A percentile compares a stretch with the other conserved stretches of the same genome.
These are phyloP conservation scores for Liolophura sinensis DNA, from an alignment of 1,140 invertebrate genomes.

Conservation along the genomic window DNA sequence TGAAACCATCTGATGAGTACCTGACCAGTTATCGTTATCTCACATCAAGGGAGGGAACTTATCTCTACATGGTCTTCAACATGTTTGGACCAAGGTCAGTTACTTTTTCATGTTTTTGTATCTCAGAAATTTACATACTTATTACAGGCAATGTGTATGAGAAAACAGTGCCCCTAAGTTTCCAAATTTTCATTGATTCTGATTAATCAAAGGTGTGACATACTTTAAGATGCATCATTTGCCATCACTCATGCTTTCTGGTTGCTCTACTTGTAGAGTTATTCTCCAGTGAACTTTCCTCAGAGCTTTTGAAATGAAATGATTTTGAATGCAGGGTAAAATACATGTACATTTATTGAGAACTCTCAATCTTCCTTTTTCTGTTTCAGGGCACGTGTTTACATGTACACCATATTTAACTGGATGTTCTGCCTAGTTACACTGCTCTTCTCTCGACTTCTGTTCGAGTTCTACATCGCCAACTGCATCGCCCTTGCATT, in stretches of 20 bases:
- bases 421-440: constrained; percentile 29
- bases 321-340: no score
- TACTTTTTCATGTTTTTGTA: no score
- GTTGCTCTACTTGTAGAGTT: no score
- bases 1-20: constrained; percentile 30
- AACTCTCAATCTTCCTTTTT: constrained; percentile 5
- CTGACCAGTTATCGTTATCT: constrained; percentile 39
- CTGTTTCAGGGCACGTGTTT: constrained; percentile 29
- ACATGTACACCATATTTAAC: constrained; percentile 27
- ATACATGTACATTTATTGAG: no score
- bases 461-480: constrained; percentile 37
- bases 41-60: constrained; percentile 23
- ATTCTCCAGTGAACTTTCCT: no score
- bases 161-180: no score
- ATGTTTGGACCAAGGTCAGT: constrained; percentile 35
- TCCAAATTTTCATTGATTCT: no score
- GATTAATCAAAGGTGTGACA: no score
- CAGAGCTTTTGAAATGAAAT: background rate
- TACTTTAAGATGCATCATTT: no score
- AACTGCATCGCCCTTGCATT: constrained; percentile 33
- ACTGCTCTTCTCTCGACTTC: constrained; percentile 24
- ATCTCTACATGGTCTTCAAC: constrained; percentile 28
- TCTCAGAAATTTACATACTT: no score
- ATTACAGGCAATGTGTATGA: no score
- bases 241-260: no score